Evolutionary conservation across 2,113 vertebrate species (phyloP).

Genomic region (Tichodroma muraria): DNA sequence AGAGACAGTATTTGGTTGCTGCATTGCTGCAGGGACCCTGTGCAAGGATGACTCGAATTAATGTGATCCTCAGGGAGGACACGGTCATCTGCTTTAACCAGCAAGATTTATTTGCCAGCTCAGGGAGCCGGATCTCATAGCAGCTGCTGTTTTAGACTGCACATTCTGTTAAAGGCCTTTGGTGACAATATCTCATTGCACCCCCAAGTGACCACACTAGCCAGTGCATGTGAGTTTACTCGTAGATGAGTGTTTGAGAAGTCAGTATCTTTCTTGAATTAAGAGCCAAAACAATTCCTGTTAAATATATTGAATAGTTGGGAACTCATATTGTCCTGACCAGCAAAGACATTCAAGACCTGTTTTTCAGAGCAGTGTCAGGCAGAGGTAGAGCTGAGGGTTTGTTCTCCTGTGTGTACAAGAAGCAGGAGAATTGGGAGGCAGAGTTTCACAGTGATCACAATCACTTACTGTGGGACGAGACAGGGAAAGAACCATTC

Average conservation of each 20-base stretch:
- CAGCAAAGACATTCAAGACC: neutral
- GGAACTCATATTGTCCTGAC: neutral
- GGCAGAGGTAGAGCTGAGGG: neutral
- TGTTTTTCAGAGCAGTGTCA: neutral
- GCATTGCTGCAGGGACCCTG: neutral
- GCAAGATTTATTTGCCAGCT: neutral
- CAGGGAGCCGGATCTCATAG: neutral
- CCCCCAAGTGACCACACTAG: conserved; percentile 22
- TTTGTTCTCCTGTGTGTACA: neutral
- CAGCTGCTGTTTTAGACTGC: neutral
- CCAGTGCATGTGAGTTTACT: neutral
- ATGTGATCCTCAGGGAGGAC: neutral
- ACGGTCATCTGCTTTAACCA: neutral
- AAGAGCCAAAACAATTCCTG: neutral
- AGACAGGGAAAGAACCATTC: neutral
- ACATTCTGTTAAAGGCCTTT: neutral
- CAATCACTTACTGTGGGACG: neutral
- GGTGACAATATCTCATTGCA: neutral
- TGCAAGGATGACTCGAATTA: neutral
- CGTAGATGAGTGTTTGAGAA: neutral
- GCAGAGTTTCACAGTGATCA: neutral
- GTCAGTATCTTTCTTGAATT: neutral
- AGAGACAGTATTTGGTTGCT: neutral
- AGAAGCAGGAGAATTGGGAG: neutral
- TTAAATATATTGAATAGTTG: neutral